Conservation (phyloP, 2,888 invertebrate genomes). For the Octodonta nipae region DNA sequence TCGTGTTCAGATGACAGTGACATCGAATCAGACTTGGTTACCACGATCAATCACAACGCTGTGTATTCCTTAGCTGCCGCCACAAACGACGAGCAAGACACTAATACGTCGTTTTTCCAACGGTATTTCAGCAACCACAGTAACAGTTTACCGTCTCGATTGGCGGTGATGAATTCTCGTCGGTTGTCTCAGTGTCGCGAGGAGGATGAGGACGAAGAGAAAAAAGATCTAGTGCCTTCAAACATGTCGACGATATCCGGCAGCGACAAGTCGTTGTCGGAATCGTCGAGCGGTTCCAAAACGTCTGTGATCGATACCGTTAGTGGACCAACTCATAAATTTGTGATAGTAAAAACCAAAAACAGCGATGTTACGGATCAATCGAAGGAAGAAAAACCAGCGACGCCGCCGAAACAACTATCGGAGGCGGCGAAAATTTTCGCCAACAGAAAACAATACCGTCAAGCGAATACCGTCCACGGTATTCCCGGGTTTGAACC, state of each 20-base stretch:
- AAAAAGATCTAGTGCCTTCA: conserved; percentile 21
- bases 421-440: conserved; percentile 38
- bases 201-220: conserved; percentile 65
- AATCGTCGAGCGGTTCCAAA: conserved; percentile 32
- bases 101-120: conserved; percentile 51
- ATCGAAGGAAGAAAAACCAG: conserved; percentile 34
- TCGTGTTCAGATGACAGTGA: conserved; percentile 34
- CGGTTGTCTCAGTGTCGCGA: conserved; percentile 71
- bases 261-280: conserved; percentile 34
- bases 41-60: conserved; percentile 55
- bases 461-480: conserved; percentile 54
- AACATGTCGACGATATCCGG: conserved; percentile 30
- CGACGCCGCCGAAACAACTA: conserved; percentile 35
- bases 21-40: conserved; percentile 51
- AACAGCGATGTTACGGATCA: conserved; percentile 8
- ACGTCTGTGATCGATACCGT: conserved; percentile 34
- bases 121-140: conserved; percentile 63
- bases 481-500: conserved; percentile 41
- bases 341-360: conserved; percentile 41
- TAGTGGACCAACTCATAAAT: conserved; percentile 40
- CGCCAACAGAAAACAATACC: conserved; percentile 37
- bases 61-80: conserved; percentile 53
- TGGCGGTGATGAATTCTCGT: conserved; percentile 43
- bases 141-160: conserved; percentile 52
- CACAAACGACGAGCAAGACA: conserved; percentile 39